A percentile compares a stretch with the other conserved stretches of the same genome.
Evolutionary conservation across 2,797 vertebrate genomes (phyloP).

Genomic region (Brachyalestes nurse): DNA sequence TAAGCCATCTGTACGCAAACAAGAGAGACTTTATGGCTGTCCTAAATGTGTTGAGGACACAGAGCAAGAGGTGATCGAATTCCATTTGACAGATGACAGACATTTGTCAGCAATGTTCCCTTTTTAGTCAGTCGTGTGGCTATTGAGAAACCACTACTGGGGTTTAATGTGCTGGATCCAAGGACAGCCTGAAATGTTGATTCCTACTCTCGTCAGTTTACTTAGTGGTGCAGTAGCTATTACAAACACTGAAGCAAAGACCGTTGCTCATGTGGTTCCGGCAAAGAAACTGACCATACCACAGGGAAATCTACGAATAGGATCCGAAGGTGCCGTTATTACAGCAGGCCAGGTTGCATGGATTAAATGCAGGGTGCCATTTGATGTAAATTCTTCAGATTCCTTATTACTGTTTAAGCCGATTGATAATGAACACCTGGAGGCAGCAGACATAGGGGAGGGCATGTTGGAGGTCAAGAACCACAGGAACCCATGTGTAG

Average conservation of each 20-base stretch:
- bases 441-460: constrained; percentile 34
- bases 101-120: too few species aligned
- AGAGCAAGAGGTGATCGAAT: constrained; percentile 39
- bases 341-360: constrained; percentile 16
- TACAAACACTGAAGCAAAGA: background rate
- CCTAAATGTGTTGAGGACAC: background rate
- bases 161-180: constrained; percentile 10
- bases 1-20: too few species aligned
- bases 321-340: background rate
- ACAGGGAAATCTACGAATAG: too few species aligned
- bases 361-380: constrained; percentile 32
- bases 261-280: background rate
- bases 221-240: background rate
- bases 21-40: too few species aligned
- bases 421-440: background rate
- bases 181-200: background rate
- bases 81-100: constrained; percentile 46
- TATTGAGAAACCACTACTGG: background rate
- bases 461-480: constrained; percentile 32
- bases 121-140: constrained; percentile 48
- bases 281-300: too few species aligned
- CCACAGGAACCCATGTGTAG: background rate
- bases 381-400: constrained; percentile 3
- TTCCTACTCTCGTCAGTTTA: too few species aligned
- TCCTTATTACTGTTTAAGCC: constrained; percentile 33